Evolutionary conservation across 2,113 vertebrate species (phyloP).

Genomic region (Buteo buteo): DNA sequence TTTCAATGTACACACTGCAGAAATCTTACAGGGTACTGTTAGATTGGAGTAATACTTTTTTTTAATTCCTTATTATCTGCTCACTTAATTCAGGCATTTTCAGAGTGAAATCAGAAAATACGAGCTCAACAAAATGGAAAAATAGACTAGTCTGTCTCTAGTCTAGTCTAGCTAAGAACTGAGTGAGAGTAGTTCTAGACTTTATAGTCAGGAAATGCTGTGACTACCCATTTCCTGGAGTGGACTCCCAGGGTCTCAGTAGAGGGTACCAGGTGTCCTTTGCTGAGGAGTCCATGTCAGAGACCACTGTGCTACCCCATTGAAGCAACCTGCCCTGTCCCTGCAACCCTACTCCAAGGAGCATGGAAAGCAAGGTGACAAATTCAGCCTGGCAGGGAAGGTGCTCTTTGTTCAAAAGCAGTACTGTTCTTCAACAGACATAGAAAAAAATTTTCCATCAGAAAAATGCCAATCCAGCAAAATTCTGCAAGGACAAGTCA

Average conservation of each 20-base stretch:
- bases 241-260: background rate
- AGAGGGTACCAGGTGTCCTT: background rate
- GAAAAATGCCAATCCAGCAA: background rate
- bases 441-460: background rate
- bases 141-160: background rate
- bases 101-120: background rate
- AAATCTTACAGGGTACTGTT: background rate
- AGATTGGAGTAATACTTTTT: background rate
- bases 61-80: background rate
- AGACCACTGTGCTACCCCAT: fast-evolving
- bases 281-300: background rate
- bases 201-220: background rate
- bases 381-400: background rate
- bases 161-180: background rate
- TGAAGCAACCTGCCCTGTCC: background rate
- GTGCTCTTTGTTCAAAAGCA: background rate
- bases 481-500: background rate
- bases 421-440: background rate
- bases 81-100: background rate
- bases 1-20: background rate
- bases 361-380: background rate
- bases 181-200: background rate
- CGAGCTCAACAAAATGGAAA: background rate
- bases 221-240: background rate
- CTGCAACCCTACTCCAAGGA: background rate